Evolutionary conservation across 2,888 invertebrate genomes (phyloP).

Genomic region (Thalpophila matura): DNA sequence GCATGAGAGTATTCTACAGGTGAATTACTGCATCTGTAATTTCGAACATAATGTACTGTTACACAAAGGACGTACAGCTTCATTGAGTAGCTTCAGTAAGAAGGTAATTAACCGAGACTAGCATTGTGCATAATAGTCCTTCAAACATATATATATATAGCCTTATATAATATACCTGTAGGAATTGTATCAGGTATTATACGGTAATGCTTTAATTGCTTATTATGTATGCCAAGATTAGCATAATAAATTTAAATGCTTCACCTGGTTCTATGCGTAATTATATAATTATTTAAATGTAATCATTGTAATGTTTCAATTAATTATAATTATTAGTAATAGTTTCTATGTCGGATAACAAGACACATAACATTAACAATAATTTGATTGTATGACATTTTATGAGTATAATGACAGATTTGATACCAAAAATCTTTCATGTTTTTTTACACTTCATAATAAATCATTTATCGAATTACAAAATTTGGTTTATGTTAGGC

Average conservation of each 20-base stretch:
- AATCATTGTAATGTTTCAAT: background rate
- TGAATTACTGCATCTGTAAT: conserved; percentile 12
- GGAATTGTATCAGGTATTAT: conserved; percentile 37
- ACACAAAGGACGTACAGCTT: conserved; percentile 40
- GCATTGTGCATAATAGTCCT: conserved; percentile 1
- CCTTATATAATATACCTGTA: background rate
- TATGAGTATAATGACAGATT: too few relatives aligned
- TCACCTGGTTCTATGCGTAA: conserved; percentile 29
- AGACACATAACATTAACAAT: background rate
- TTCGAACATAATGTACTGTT: background rate
- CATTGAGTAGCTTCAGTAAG: conserved; percentile 39
- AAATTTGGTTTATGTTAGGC: too few relatives aligned
- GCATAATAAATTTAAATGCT: conserved; percentile 67
- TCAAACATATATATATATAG: background rate
- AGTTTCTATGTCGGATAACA: background rate
- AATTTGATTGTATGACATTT: too few relatives aligned
- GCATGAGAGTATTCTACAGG: background rate
- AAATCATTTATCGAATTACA: too few relatives aligned
- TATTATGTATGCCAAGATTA: conserved; percentile 66
- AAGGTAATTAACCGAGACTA: conserved; percentile 40
- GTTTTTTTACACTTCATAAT: too few relatives aligned
- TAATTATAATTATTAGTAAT: background rate
- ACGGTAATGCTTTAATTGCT: conserved; percentile 62
- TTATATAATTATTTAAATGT: conserved; percentile 22
- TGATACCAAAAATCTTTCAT: too few relatives aligned